Percentiles rank a stretch among this genome's conserved stretches.
Evolutionary conservation across 2,797 vertebrate genomes (phyloP).

Genomic region (Phyllotis vaccarum): DNA sequence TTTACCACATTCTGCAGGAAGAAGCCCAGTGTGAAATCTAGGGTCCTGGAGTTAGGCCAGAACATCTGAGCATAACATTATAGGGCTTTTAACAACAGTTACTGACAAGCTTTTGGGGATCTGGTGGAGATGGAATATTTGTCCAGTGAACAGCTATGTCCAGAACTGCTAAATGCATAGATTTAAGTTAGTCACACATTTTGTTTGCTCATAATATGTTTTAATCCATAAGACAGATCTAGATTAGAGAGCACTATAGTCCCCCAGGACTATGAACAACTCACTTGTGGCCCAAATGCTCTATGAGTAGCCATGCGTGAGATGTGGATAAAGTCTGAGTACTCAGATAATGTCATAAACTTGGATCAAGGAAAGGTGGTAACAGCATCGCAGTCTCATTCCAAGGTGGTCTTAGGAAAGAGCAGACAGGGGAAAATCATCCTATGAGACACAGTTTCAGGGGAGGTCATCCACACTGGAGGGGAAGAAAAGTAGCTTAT

Average conservation of each 20-base stretch:
- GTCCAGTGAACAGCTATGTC: neutral
- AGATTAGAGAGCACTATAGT: neutral
- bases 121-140: neutral
- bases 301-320: neutral
- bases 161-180: slow-evolving; percentile 6
- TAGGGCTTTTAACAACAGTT: neutral
- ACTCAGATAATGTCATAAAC: neutral
- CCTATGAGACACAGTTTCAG: neutral
- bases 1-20: neutral
- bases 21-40: neutral
- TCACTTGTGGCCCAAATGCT: neutral
- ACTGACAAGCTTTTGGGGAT: neutral
- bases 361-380: neutral
- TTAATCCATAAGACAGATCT: neutral
- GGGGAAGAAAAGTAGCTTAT: neutral
- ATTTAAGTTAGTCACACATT: neutral
- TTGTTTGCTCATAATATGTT: neutral
- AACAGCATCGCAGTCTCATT: neutral
- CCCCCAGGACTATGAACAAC: neutral
- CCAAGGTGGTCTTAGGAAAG: neutral
- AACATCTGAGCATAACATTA: neutral
- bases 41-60: neutral
- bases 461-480: neutral
- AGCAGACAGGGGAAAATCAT: neutral
- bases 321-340: neutral